Conservation (phyloP, 2,888 invertebrate genomes). For the Spicauda simplicius region DNA sequence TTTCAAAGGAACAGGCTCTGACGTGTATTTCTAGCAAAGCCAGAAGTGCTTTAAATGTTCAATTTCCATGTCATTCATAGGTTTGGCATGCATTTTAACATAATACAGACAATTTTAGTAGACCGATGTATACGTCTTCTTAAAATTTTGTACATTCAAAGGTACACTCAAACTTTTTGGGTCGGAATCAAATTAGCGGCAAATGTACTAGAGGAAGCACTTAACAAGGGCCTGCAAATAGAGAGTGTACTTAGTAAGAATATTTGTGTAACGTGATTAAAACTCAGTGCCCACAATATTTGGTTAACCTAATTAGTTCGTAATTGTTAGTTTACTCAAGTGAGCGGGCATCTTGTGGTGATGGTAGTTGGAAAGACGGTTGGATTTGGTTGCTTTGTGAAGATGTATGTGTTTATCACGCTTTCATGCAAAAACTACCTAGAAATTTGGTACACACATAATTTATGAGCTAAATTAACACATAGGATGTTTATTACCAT, state of each 20-base stretch:
- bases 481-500: no score
- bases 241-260: constrained; percentile 27
- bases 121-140: neutral
- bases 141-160: neutral
- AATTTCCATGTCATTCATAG: no score
- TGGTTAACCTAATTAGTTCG: constrained; percentile 27
- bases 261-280: constrained; percentile 34
- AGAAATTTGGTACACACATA: no score
- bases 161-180: constrained; percentile 9
- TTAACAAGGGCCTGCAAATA: constrained; percentile 37
- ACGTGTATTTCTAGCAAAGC: no score
- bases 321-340: constrained; percentile 17
- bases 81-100: no score
- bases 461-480: no score
- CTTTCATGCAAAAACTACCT: no score
- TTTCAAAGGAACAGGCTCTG: no score
- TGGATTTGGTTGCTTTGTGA: no score
- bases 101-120: no score
- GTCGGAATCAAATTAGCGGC: constrained; percentile 34
- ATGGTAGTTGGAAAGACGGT: neutral
- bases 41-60: no score
- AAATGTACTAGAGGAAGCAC: constrained; percentile 29
- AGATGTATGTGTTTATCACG: no score
- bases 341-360: neutral
- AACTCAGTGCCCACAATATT: constrained; percentile 27